Percentiles rank a stretch among this genome's conserved stretches.
These are phyloP conservation scores for Tenualosa ilisha DNA, from an alignment of 2,797 vertebrate genomes.

Conservation along the genomic window DNA sequence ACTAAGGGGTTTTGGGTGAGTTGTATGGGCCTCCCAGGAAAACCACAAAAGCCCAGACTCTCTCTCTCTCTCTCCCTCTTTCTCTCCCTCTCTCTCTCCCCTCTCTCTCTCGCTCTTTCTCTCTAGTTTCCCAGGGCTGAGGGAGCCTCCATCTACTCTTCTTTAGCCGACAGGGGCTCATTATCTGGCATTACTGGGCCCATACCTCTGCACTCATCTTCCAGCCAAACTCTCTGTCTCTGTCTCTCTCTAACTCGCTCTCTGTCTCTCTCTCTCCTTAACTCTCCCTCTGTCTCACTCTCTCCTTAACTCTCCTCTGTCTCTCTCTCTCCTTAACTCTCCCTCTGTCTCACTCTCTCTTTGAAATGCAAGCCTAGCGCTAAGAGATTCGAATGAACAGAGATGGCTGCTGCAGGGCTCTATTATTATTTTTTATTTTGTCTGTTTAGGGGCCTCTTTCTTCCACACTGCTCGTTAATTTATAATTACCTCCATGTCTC, in stretches of 20 bases:
- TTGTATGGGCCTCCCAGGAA: conserved; percentile 25
- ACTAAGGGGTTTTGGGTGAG: conserved; percentile 30
- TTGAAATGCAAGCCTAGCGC: neutral
- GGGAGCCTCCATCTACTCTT: neutral
- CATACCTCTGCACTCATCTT: neutral
- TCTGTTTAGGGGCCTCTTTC: neutral
- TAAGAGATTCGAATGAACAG: neutral
- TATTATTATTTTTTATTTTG: neutral
- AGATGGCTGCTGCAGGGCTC: neutral
- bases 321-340: too few relatives aligned
- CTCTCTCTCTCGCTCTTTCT: neutral
- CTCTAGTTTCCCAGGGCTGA: neutral
- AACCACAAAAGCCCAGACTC: conserved; percentile 16
- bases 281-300: too few relatives aligned
- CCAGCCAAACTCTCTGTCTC: neutral
- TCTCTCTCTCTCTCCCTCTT: neutral
- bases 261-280: neutral
- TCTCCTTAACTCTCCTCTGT: neutral
- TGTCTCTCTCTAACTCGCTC: too few relatives aligned
- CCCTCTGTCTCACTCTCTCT: too few relatives aligned
- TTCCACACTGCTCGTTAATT: neutral
- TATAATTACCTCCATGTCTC: conserved; percentile 10
- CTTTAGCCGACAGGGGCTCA: neutral
- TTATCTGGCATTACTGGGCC: neutral
- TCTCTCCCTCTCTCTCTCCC: conserved; percentile 8